These are phyloP conservation scores for Graptemys geographica DNA, from an alignment of 2,797 vertebrate genomes.

Conservation along the genomic window DNA sequence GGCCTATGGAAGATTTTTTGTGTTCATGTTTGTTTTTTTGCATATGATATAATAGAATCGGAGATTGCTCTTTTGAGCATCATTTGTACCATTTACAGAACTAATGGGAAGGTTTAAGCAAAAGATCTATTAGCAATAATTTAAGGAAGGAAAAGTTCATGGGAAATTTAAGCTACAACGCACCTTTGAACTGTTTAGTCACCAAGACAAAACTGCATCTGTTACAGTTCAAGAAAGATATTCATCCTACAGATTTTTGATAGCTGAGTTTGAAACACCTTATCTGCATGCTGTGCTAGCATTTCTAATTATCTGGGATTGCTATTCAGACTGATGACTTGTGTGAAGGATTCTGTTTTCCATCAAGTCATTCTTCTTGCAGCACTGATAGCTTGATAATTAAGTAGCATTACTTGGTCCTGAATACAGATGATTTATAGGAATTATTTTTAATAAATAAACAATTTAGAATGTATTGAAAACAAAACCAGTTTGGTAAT, in stretches of 20 bases:
- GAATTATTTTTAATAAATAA: conserved; percentile 62
- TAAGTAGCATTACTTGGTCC: conserved; percentile 31
- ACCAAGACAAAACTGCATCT: conserved; percentile 14
- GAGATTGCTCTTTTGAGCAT: conserved; percentile 14
- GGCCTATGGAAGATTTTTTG: neutral
- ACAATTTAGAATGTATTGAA: neutral
- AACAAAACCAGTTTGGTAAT: neutral
- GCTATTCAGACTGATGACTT: conserved; percentile 46
- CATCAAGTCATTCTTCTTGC: conserved; percentile 22
- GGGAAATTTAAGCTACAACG: neutral
- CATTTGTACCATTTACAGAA: conserved; percentile 3
- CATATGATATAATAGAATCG: conserved; percentile 16
- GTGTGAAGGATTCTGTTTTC: conserved; percentile 48
- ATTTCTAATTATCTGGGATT: conserved; percentile 52
- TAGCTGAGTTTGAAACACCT: conserved; percentile 41
- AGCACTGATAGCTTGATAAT: conserved; percentile 52
- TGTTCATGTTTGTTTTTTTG: conserved; percentile 24
- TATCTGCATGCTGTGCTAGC: conserved; percentile 62
- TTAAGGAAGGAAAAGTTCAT: neutral
- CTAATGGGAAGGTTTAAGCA: conserved; percentile 38
- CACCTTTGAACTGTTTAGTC: conserved; percentile 7
- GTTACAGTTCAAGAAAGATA: neutral
- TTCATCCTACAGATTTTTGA: conserved; percentile 20
- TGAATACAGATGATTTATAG: conserved; percentile 51
- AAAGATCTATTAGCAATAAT: neutral